A percentile compares a stretch with the other conserved stretches of the same genome.
Conservation (phyloP, 2,113 vertebrate genomes). For the Xiphophorus couchianus region DNA sequence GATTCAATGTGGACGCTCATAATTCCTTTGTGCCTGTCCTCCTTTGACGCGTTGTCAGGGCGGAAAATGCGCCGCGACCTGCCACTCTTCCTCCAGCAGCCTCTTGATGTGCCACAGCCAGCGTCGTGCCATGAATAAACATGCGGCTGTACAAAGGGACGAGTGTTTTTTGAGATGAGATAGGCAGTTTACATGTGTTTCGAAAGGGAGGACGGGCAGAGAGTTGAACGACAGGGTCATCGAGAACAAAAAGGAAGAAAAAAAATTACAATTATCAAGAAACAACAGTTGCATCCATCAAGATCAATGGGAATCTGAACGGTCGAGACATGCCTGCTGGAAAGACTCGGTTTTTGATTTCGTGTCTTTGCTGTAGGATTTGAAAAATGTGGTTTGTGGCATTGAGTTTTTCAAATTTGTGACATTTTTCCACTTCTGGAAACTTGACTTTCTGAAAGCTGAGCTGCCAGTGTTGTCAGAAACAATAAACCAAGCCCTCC, state of each 20-base stretch:
- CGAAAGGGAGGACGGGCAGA: slow-evolving; percentile 43
- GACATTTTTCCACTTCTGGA: slow-evolving; percentile 33
- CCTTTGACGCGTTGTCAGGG: slow-evolving; percentile 65
- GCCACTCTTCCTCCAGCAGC: slow-evolving; percentile 64
- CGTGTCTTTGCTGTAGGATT: slow-evolving; percentile 36
- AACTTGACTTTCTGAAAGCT: slow-evolving; percentile 9
- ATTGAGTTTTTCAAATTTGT: slow-evolving; percentile 31
- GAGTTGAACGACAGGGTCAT: slow-evolving; percentile 49
- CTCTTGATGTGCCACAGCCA: slow-evolving; percentile 69
- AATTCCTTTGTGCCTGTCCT: slow-evolving; percentile 60
- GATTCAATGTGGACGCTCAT: slow-evolving; percentile 55
- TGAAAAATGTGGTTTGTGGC: slow-evolving; percentile 53
- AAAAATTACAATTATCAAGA: slow-evolving; percentile 5
- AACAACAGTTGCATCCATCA: slow-evolving; percentile 5
- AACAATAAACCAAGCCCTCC: slow-evolving; percentile 28
- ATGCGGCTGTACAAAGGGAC: slow-evolving; percentile 65
- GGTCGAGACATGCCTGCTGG: slow-evolving; percentile 10
- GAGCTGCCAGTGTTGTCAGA: slow-evolving; percentile 37
- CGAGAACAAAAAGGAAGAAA: slow-evolving; percentile 12
- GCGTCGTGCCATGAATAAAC: slow-evolving; percentile 70
- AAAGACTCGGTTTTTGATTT: slow-evolving; percentile 23
- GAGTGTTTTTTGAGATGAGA: slow-evolving; percentile 64
- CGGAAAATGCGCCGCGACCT: slow-evolving; percentile 56
- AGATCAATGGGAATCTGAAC: slow-evolving; percentile 6
- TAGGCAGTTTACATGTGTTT: slow-evolving; percentile 70